phyloP scores from a whole-genome alignment of 2,113 vertebrate species.

The Pampusana beccarii region DNA sequence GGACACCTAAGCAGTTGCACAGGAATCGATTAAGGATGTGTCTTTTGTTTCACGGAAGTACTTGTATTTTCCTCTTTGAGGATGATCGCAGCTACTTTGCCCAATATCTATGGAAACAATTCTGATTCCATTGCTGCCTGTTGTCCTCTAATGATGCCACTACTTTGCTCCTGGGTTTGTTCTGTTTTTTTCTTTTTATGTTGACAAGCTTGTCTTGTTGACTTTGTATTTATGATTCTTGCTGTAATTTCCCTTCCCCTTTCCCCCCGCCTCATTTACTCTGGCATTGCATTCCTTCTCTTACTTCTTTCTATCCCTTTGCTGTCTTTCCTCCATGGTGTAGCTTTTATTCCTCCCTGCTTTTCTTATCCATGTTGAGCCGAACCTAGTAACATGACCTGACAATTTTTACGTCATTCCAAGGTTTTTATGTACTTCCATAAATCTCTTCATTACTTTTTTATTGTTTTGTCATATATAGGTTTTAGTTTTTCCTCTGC shows the following conservation, averaged over 20 bases:
- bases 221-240: constrained; percentile 53
- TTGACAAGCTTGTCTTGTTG: constrained; percentile 30
- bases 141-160: neutral
- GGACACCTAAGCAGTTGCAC: neutral
- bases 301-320: neutral
- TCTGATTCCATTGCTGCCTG: neutral
- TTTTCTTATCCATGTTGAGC: constrained; percentile 45
- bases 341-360: constrained; percentile 56
- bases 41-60: neutral
- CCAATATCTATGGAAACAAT: neutral
- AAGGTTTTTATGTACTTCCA: constrained; percentile 62
- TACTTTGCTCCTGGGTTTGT: constrained; percentile 7
- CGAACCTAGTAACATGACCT: constrained; percentile 66
- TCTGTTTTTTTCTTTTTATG: constrained; percentile 42
- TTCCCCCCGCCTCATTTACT: constrained; percentile 7
- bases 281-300: constrained; percentile 16
- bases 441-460: constrained; percentile 73
- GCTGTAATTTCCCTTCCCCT: neutral
- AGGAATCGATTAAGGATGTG: neutral
- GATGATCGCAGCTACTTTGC: neutral
- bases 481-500: constrained; percentile 30
- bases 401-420: constrained; percentile 57
- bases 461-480: constrained; percentile 56
- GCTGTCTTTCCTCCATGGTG: neutral
- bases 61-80: neutral